Evolutionary conservation across 2,888 invertebrate genomes (phyloP).

Genomic region (Ecliptopera silaceata): DNA sequence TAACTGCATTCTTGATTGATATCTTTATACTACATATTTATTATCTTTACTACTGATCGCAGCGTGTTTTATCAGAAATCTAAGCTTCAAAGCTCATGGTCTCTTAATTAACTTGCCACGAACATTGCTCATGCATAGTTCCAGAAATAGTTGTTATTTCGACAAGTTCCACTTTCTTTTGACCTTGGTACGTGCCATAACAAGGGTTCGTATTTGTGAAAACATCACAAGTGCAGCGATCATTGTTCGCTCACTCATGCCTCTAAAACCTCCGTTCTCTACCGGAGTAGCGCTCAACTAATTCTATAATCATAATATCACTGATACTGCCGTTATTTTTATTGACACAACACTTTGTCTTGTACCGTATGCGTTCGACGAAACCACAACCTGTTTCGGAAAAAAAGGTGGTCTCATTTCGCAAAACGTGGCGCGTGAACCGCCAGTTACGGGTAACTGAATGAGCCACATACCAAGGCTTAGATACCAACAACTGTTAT

Average conservation of each 20-base stretch:
- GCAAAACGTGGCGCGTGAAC: conserved; percentile 39
- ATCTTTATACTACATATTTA: too few species aligned
- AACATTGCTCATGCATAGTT: conserved; percentile 10
- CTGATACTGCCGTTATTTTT: conserved; percentile 30
- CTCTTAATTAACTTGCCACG: conserved; percentile 14
- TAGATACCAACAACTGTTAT: conserved; percentile 54
- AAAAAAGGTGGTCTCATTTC: conserved; percentile 28
- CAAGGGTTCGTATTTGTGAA: not conserved
- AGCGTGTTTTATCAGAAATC: conserved; percentile 27
- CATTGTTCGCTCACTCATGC: not conserved
- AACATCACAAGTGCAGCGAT: not conserved
- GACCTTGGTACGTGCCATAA: not conserved
- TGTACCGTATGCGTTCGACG: conserved; percentile 27
- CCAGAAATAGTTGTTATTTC: not conserved
- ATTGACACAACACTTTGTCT: conserved; percentile 34
- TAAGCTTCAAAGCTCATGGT: conserved; percentile 25
- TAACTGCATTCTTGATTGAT: conserved; percentile 25
- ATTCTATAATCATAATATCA: conserved; percentile 24
- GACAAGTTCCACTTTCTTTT: not conserved
- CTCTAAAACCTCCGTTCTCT: not conserved
- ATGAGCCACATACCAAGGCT: conserved; percentile 43
- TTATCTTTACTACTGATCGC: conserved; percentile 26
- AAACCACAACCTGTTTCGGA: conserved; percentile 31
- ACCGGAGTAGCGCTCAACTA: not conserved
- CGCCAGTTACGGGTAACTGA: conserved; percentile 41